Evolutionary conservation across 2,797 vertebrate genomes (phyloP), one percentile per base, ranked within the genome.

Genomic region (Muscicapa striata): DNA sequence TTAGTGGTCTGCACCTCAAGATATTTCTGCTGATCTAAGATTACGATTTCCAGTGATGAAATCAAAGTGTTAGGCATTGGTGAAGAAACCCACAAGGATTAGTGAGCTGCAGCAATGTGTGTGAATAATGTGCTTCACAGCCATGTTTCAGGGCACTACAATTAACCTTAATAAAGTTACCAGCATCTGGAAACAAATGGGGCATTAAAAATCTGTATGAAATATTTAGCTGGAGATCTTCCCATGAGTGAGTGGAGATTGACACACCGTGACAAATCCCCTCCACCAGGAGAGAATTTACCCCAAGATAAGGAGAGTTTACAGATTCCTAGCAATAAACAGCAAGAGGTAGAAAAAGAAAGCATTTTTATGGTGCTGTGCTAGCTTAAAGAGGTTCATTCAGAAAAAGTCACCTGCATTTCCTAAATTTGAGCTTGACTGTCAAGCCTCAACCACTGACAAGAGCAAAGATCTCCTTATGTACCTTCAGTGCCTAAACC

Each of bases 131-230:
- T 90, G 86, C 68, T 92, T 51, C 77, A 49, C 24, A 82, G 70
- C n/a, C 68, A 68, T 83, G 86, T 94, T 93, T 72, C 89, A 87
- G 94, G 90, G 90, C 89, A 92, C 61, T 41, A 81, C 73, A 96
- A 95, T 96, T 95, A 96, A 97, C 94, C 92, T 95, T 95, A 95
- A 96, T 95, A 93, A 92, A 93, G 91, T 93, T 87, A 89, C 88
- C 52, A 88, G 92, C 94, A 95, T 92, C 94, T 95, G 93, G 92
- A 94, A 96, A 82, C 80, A 96, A 95, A 96, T 92, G 93, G 86
- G 34, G 77, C 94, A 94, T 95, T 94, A 79, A 95, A 95, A 92
- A 89, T 67, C 80, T 66, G 46, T 86, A 87, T 84, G 86, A 95
- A 94, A 95, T 91, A 96, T 92, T 95, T 84, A 84, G 49, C 77